phyloP scores from a whole-genome alignment of 2,797 vertebrate genomes.

The Sparidentex hasta region DNA sequence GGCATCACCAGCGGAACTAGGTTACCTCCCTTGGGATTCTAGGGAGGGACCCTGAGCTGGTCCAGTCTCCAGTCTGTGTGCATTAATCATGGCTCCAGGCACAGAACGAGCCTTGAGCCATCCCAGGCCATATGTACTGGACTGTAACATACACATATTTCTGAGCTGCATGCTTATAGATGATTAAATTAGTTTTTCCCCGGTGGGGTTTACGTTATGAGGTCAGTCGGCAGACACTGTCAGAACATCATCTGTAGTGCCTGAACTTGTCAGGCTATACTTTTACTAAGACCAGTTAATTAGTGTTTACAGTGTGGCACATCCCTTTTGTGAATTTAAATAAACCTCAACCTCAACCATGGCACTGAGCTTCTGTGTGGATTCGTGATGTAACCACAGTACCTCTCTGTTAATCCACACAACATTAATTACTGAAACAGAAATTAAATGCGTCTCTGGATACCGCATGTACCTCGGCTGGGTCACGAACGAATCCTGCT shows the following conservation, averaged over 20 bases:
- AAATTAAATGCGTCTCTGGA: constrained; percentile 34
- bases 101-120: constrained; percentile 9
- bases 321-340: constrained; percentile 18
- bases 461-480: not conserved
- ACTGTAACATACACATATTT: constrained; percentile 29
- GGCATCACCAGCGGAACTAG: constrained; percentile 62
- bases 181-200: not conserved
- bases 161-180: not conserved
- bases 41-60: constrained; percentile 28
- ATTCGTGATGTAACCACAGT: constrained; percentile 1
- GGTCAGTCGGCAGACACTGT: not conserved
- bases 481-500: not conserved
- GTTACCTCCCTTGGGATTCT: constrained; percentile 54
- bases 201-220: not conserved
- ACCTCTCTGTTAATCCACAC: constrained; percentile 16
- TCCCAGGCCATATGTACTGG: constrained; percentile 29
- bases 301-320: constrained; percentile 1
- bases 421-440: constrained; percentile 21
- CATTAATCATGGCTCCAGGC: constrained; percentile 67
- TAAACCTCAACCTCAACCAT: not conserved
- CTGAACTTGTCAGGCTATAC: not conserved
- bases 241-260: not conserved
- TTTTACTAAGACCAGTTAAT: not conserved
- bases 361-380: not conserved
- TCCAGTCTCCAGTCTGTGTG: constrained; percentile 52